Base-by-base conservation (phyloP, 2,113 vertebrate species). In the Oryzias melastigma region DNA sequence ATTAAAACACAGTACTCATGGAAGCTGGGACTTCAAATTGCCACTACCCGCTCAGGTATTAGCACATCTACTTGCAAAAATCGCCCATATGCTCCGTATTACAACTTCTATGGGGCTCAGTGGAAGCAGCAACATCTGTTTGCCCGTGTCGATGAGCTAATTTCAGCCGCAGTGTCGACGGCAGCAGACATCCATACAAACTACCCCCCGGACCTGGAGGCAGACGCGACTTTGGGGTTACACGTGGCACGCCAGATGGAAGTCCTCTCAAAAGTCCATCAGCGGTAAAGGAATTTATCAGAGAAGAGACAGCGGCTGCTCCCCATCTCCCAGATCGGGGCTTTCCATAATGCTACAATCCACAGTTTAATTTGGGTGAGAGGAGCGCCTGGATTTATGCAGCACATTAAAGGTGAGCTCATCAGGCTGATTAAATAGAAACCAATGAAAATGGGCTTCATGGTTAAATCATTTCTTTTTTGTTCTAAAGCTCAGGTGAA, bases 91-190 rank as follows among this genome's bases (percentile, higher is more conserved):
- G 83, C 63, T 83, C 75, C 59, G 53, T 64, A 81, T 85, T 75
- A 71, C 81, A 80, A 75, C 84, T 86, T 85, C 71, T 85, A 87
- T 78, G 75, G 83, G 88, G 85, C 90, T 87, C 80, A 1, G 68
- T 44, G 87, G 90, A 85, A 80, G 85, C 64, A 58, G 56, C 58
- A 88, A 91, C 90, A 93, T 92, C 90, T 93, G 90, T 80, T 92
- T 62, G 74, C 75, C 61, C 77, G 48, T 85, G 87, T 87, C 84
- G 79, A 88, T 52, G 77, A 83, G 87, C 83, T 85, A 62, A 86
- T 88, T 91, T 84, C 72, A 22, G 78, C 79, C 49, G 80, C 72
- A 68, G 84, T 71, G 76, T 77, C 80, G 67, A 85, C 80, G 78
- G 80, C 85, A 86, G 77, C 84, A 85, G 83, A 85, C 87, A 77